These are phyloP conservation scores for Gallirallus australis DNA, from an alignment of 2,797 vertebrate species.

Conservation along the genomic window DNA sequence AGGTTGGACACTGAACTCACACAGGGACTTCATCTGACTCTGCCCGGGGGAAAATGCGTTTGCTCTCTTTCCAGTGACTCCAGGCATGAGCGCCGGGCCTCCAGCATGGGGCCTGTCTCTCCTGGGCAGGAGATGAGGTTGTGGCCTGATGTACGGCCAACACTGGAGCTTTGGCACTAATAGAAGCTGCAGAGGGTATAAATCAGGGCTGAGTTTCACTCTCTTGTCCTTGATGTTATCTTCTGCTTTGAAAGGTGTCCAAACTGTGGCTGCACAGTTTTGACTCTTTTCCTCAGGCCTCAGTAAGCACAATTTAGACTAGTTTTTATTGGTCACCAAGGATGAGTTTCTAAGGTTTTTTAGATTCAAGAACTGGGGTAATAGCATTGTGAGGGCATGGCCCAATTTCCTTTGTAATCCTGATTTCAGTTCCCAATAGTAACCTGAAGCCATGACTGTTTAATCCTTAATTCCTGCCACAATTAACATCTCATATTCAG, in stretches of 20 bases:
- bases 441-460: slow-evolving; percentile 71
- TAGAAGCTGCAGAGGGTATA: background rate
- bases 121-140: background rate
- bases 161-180: background rate
- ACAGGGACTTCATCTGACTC: accelerated
- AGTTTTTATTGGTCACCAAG: slow-evolving; percentile 74
- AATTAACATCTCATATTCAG: slow-evolving; percentile 75
- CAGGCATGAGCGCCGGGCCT: accelerated
- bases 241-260: slow-evolving; percentile 39
- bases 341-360: slow-evolving; percentile 72
- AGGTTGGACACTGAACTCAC: background rate
- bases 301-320: slow-evolving; percentile 62
- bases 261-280: slow-evolving; percentile 19
- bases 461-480: slow-evolving; percentile 76
- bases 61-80: background rate
- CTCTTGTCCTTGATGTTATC: background rate
- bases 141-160: background rate
- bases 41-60: background rate
- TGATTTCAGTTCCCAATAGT: slow-evolving; percentile 69
- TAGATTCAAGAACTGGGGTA: slow-evolving; percentile 74
- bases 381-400: slow-evolving; percentile 77
- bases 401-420: slow-evolving; percentile 77
- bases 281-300: slow-evolving; percentile 61
- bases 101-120: background rate
- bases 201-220: background rate